phyloP scores from a whole-genome alignment of 2,113 vertebrate genomes.

The Limanda limanda region DNA sequence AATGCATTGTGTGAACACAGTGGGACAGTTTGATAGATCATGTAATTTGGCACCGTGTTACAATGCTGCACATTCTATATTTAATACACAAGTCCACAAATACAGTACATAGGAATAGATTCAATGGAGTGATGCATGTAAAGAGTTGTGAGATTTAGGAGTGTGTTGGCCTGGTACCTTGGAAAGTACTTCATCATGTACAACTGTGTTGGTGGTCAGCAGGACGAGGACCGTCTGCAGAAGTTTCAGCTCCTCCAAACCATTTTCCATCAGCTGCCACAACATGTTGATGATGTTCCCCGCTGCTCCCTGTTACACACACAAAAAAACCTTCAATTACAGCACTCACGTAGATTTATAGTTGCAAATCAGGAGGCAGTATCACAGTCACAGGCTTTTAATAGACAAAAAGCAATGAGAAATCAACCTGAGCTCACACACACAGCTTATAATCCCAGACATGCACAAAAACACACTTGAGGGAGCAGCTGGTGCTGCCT shows the following conservation, averaged over 20 bases:
- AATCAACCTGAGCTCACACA: conserved; percentile 16
- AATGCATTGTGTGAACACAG: not conserved
- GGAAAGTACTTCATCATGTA: conserved; percentile 95
- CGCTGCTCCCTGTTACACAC: conserved; percentile 87
- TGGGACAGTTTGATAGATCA: too few species aligned
- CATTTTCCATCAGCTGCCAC: conserved; percentile 99
- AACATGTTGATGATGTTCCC: conserved; percentile 99
- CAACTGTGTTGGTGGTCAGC: conserved; percentile 97
- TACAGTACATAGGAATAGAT: not conserved
- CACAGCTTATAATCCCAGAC: not conserved
- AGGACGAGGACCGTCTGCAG: conserved; percentile 98
- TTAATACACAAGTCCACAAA: not conserved
- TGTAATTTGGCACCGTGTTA: not conserved
- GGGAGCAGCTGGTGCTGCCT: conserved; percentile 44
- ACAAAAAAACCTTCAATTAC: conserved; percentile 8
- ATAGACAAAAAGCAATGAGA: conserved; percentile 1
- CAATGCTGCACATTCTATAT: not conserved
- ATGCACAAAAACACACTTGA: conserved; percentile 20
- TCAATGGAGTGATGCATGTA: not conserved
- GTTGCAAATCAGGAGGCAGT: not conserved
- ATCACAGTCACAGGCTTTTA: not conserved
- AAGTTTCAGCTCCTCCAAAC: conserved; percentile 97
- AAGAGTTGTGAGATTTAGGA: not conserved
- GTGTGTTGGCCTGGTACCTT: conserved; percentile 84
- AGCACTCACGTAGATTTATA: not conserved